These are phyloP conservation scores for Proteles cristata DNA, from an alignment of 2,113 vertebrate genomes.

Conservation along the genomic window DNA sequence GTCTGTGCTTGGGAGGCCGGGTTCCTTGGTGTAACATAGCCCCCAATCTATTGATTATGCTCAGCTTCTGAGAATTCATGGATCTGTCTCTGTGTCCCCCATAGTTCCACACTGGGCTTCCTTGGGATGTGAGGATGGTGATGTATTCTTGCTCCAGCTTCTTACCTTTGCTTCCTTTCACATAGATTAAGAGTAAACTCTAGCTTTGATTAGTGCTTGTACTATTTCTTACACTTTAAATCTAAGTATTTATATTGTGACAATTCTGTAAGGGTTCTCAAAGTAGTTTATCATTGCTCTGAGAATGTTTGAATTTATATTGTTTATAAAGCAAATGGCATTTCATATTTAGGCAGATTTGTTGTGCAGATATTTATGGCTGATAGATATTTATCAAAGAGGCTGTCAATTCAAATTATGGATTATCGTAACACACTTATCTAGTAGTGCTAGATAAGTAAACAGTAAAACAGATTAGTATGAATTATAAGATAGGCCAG, in stretches of 20 bases:
- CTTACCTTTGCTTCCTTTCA: not conserved
- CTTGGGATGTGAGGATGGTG: not conserved
- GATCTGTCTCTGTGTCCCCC: not conserved
- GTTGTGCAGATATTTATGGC: not conserved
- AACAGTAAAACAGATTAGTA: not conserved
- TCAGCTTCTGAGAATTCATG: not conserved
- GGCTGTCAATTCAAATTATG: constrained; percentile 19
- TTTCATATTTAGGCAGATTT: not conserved
- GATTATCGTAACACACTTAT: constrained; percentile 31
- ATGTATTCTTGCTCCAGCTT: not conserved
- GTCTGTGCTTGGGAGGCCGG: not conserved
- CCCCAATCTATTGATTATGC: not conserved
- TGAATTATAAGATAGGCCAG: constrained; percentile 30
- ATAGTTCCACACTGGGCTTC: not conserved
- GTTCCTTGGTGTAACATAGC: not conserved
- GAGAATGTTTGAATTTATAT: constrained; percentile 15
- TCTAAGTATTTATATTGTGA: not conserved
- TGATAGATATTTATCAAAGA: constrained; percentile 37
- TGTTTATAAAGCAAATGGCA: constrained; percentile 17
- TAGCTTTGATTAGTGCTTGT: not conserved
- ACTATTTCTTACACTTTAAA: not conserved
- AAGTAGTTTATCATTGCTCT: constrained; percentile 11
- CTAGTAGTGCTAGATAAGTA: not conserved
- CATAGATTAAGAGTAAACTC: not conserved
- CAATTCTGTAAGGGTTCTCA: not conserved